Percentiles rank a stretch among this genome's conserved stretches.
These are phyloP conservation scores for Ditylenchus weischeri DNA, from an alignment of 2,888 invertebrate species.

Conservation along the genomic window DNA sequence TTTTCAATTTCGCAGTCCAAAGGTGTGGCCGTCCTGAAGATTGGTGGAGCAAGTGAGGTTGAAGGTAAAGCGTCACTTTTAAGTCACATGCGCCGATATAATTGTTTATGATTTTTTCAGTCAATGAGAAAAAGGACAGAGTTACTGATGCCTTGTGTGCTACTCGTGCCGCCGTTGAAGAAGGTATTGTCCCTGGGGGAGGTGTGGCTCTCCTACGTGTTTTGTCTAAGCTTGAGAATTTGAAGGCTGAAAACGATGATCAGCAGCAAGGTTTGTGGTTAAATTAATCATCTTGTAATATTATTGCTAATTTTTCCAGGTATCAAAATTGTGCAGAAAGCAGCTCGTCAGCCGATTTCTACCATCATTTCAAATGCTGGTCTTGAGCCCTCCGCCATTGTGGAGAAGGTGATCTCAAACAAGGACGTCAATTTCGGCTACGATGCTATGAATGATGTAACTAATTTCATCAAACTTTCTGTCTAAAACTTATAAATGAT, in stretches of 20 bases:
- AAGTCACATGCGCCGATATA: too few relatives aligned
- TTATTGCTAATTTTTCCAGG: conserved; percentile 62
- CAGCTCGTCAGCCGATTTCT: conserved; percentile 81
- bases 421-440: conserved; percentile 77
- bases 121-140: conserved; percentile 92
- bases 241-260: conserved; percentile 63
- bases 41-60: conserved; percentile 80
- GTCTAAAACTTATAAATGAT: too few relatives aligned
- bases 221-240: conserved; percentile 69
- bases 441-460: conserved; percentile 77
- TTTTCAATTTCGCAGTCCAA: too few relatives aligned
- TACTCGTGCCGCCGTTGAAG: conserved; percentile 89
- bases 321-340: conserved; percentile 80
- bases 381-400: conserved; percentile 83
- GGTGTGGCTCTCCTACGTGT: conserved; percentile 79
- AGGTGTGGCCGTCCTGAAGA: conserved; percentile 70
- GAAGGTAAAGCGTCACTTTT: conserved; percentile 62
- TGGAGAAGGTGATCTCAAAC: conserved; percentile 77
- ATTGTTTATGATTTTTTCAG: conserved; percentile 57
- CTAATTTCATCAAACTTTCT: too few relatives aligned
- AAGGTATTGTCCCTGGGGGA: conserved; percentile 91
- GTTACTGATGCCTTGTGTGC: conserved; percentile 91
- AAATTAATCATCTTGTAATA: not conserved
- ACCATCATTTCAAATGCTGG: conserved; percentile 90
- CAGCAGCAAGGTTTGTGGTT: conserved; percentile 42